These are phyloP conservation scores for Malurus splendens DNA, from an alignment of 2,797 vertebrate species.

Conservation along the genomic window DNA sequence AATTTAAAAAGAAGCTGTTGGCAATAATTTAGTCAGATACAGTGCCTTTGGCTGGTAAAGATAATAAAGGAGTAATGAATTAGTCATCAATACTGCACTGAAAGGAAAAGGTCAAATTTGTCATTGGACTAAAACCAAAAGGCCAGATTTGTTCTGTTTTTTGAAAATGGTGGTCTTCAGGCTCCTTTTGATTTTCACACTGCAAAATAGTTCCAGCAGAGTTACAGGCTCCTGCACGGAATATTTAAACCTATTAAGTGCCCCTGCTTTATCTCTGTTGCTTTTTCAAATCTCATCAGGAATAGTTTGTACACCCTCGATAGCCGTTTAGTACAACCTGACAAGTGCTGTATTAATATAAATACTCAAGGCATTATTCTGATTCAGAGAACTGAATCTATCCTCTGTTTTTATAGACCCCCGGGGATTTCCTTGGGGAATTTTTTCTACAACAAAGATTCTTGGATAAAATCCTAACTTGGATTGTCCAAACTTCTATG, in stretches of 20 bases:
- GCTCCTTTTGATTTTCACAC: not conserved
- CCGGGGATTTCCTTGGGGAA: not conserved
- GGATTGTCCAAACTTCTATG: not conserved
- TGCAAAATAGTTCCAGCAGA: not conserved
- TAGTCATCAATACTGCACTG: slow-evolving; percentile 10
- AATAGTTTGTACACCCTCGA: not conserved
- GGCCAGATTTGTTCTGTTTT: not conserved
- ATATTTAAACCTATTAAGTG: not conserved
- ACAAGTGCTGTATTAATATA: not conserved
- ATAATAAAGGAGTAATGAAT: slow-evolving; percentile 20
- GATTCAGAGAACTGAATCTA: not conserved
- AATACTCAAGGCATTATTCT: not conserved
- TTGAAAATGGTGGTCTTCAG: not conserved
- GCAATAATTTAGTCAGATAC: slow-evolving; percentile 24
- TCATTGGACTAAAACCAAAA: slow-evolving; percentile 6
- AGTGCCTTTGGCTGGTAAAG: slow-evolving; percentile 4
- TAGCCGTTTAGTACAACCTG: not conserved
- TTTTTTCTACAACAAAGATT: not conserved
- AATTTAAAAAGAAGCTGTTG: slow-evolving; percentile 16
- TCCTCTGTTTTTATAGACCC: not conserved
- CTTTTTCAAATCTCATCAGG: not conserved
- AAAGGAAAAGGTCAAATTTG: slow-evolving; percentile 29
- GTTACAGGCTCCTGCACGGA: not conserved
- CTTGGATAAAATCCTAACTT: not conserved
- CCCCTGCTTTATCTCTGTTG: not conserved